Base-by-base conservation (phyloP, 2,113 vertebrate genomes). In the Ramphastos sulfuratus region DNA sequence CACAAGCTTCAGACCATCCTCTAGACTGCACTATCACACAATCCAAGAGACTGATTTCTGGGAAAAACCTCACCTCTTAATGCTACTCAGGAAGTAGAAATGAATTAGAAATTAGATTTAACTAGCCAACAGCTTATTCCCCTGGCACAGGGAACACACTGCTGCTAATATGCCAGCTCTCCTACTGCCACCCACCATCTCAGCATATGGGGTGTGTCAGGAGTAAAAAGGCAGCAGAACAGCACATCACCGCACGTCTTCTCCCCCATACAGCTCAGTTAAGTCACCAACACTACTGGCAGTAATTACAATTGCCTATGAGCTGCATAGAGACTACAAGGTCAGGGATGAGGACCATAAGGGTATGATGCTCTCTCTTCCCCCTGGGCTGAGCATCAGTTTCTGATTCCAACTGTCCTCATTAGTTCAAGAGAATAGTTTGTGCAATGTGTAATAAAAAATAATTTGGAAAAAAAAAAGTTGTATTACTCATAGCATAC, bases 151-250 rank as follows among this genome's bases (percentile, higher is more conserved):
- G 37, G 82, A 96, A 73, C 6, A 3, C 59, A 28, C 31, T 15
- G 64, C 85, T 87, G 79, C 64, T 77, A 82, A 20, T 3, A 39
- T 93, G 91, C 95, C 94, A 94, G 91, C 58, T 85, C 82, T 93
- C 69, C 89, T 56, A 18, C 85, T 90, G 93, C 91, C 89, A 85
- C 94, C 91, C 94, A 94, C 94, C 65, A 95, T 81, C 89, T 78
- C 82, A 89, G 87, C 94, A 95, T 94, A 95, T 83, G 94, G 94
- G 89, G 87, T 80, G 69, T 77, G 91, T 96, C 96, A 94, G 58
- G 85, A 92, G 61, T 12, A 85, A 90, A 70, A 83, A 87, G 73
- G 82, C 82, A 89, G 82, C 79, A 94, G 85, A 85, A 77, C 28
- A 87, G 87, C 39, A 3, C 78, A 12, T 69, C 27, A 3, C 70